Base-by-base conservation (phyloP, 2,113 vertebrate genomes). In the Notothenia rossii region DNA sequence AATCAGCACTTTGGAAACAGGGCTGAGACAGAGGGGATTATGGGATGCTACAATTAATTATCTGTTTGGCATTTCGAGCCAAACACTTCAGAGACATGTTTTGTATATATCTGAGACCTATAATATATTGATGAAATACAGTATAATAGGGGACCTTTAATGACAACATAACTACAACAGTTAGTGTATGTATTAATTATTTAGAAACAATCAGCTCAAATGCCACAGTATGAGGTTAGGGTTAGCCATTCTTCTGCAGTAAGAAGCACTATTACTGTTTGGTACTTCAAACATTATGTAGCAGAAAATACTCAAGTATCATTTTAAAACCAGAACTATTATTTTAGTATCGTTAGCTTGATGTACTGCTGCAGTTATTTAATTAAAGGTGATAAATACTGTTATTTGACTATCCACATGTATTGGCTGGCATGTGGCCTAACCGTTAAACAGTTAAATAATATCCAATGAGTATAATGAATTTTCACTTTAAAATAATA, bases 401-500 rank as follows among this genome's bases (percentile, higher is more conserved):
- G 7, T 45, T 48, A 33, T 33, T 68, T 56, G 5, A 18, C 1
- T 56, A 55, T 49, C 8, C 55, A 65, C 49, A 33, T 79, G 10
- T 53, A 61, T 75, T 71, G 2, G 0, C 14, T 69, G 83, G 75
- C 49, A 20, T 14, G 6, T 0, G 0, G 45, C 54, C 72, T 55
- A 63, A 65, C 43, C 5, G 25, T 67, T 36, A 54, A 68, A 6
- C 50, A 49, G 17, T 54, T 82, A 58, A 59, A 67, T 22, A 53
- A 50, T 18, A 53, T 89, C 70, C 55, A 69, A 78, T 73, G 48
- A 49, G 51, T 29, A 56, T 5, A 40, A 14, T 43, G 3, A 49
- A 71, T 55, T 65, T 25, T 13, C 13, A 50, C 53, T 48, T 13
- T 58, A 53, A 72, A 83, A 81, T 63, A 1, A 18, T 46, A 66